Evolutionary conservation across 2,113 vertebrate genomes (phyloP), one percentile per base, ranked within the genome.

Genomic region (Raja brachyura): DNA sequence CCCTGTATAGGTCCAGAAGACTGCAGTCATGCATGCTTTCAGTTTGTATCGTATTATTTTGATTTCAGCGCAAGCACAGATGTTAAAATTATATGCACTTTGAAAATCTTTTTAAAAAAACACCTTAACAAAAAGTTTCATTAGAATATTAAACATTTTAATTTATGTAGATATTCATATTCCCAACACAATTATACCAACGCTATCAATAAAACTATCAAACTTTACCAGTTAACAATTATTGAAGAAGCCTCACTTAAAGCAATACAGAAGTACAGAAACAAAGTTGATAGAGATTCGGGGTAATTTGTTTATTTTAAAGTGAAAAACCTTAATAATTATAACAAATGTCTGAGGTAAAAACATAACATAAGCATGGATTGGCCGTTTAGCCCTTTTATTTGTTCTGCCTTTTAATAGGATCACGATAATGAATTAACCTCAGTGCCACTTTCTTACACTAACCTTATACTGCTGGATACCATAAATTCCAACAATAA

Each of bases 61-160:
- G 6, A 90, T 90, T 90, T 90, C 63, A 39, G 25, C 11, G 66
- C 31, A 70, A 39, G 70, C 39, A 31, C 66, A 5, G 39, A 90
- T 70, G 31, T 73, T 90, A 68, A 22, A 90, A 70, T 70, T 90
- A 61, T 68, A 70, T 90, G 48, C 18, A 68, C 48, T 90, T 90
- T 39, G 70, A 90, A 68, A 33, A 70, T 16, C 22, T 33, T 68
- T 68, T 61, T 20, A 20, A 8, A 90, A 59, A 5, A 39, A 90
- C 66, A 22, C 8, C 31, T 48, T 70, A 33, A 70, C 20, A 61
- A 56, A 9, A 9, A 54, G 48, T 85, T 61, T 22, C 20, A 90
- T 86, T 90, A 7, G 31, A 90, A 54, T 74, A 14, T 66, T 88
- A 59, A 85, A 59, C 8, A 85, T 61, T 61, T 61, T 85, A 59